Base-by-base conservation (phyloP, 2,113 vertebrate genomes). In the Atrichornis clamosus region DNA sequence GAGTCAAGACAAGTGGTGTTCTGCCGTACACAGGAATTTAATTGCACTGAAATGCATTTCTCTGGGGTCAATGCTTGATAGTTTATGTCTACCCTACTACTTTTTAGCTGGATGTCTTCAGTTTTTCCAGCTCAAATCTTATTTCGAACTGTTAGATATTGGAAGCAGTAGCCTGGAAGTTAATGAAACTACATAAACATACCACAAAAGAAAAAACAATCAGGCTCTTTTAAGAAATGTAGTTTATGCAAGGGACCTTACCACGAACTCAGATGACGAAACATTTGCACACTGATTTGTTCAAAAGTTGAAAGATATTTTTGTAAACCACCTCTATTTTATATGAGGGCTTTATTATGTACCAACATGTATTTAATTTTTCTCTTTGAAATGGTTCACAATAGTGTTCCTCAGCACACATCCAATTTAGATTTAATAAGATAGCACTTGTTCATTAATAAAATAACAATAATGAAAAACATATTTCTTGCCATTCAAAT, bases 391-490 rank as follows among this genome's bases (percentile, higher is more conserved):
- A 96, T 87, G 75, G 91, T 97, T 95, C 32, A 5, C 85, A 84
- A 97, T 96, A 96, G 41, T 81, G 33, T 81, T 96, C 75, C 76
- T 93, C 86, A n/a, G 33, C 59, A 81, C 53, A 87, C 52, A 93
- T 91, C 91, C 92, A 94, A 68, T 89, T 95, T 96, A 94, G 75
- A 86, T 96, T 97, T 91, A 96, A 96, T 92, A 96, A 97, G 93
- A 95, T 68, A 93, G 55, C 26, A 11, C 75, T 87, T 60, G 30
- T 95, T 96, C 52, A 9, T 95, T 97, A 96, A 93, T 95, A 96
- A 95, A 94, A 94, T 56, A 78, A 41, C 63, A 35, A 60, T 81
- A 91, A 97, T 93, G 84, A 72, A 94, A 97, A 97, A 30, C 49
- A 47, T 93, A 82, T 96, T 97, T 97, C 76, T 97, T 95, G 41